Base-by-base conservation (phyloP, 1,140 invertebrate species). In the Triops cancriformis region DNA sequence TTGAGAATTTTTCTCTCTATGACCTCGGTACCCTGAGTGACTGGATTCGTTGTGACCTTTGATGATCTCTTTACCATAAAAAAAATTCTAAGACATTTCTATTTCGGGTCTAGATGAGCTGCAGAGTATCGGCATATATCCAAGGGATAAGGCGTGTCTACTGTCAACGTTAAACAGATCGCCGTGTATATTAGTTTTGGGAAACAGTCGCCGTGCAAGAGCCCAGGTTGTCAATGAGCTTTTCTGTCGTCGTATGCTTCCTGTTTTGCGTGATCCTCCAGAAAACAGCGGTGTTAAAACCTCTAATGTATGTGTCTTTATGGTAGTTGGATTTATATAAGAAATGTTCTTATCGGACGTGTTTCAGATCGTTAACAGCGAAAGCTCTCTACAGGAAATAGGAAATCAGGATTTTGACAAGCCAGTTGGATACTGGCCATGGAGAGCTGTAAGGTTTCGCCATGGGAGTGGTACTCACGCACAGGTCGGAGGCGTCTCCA, bases 361-460 rank as follows among this genome's bases (percentile, higher is more conserved):
- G 7, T 64, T 64, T 64, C 18, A 64, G 51, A 9, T 64, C 51
- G 23, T 64, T 14, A 64, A 64, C 23, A 23, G 9, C 23, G 51
- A 64, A 23, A 64, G 51, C 51, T 64, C 51, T 4, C 51, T 1
- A n/a, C 51, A 18, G 18, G 51, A 64, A 64, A 14, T 4, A 64
- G 18, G 18, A 18, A 64, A 23, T 64, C 18, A 64, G 51, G 51
- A 64, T 64, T 64, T 64, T 64, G 51, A 64, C 51, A 64, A 64
- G 14, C 51, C 51, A 64, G 51, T 64, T 64, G 51, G 51, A 64
- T 23, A 64, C 23, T 64, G 51, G 51, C 51, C 51, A 64, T 64
- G 51, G 51, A 64, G 51, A 64, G 51, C 51, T 64, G 51, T 64
- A 64, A 64, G 51, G 14, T 64, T 64, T 64, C 51, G 51, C 51